A percentile compares a stretch with the other conserved stretches of the same genome.
These are phyloP conservation scores for Strongylocentrotus purpuratus DNA, from an alignment of 35 echinoderm and acorn worm species.

Conservation along the genomic window DNA sequence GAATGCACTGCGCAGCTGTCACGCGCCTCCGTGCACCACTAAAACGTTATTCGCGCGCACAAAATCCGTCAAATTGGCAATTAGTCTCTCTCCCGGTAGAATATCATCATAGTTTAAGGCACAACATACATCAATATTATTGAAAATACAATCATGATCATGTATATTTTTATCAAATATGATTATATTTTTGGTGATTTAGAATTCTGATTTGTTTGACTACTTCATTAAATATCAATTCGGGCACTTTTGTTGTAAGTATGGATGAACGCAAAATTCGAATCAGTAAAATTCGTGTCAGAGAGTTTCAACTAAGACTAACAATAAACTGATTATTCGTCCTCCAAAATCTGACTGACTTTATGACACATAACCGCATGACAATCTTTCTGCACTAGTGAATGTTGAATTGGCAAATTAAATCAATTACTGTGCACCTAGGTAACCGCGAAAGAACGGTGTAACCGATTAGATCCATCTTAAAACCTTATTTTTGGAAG, in stretches of 20 bases:
- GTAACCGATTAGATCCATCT: slow-evolving; percentile 48
- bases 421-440: slow-evolving; percentile 42
- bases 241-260: not conserved
- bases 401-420: slow-evolving; percentile 6
- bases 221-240: not conserved
- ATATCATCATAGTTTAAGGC: not conserved
- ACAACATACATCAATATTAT: not conserved
- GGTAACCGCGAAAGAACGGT: slow-evolving; percentile 33
- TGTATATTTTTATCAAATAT: not conserved
- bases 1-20: slow-evolving; percentile 38
- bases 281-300: too few relatives aligned
- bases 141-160: not conserved
- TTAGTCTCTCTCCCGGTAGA: not conserved
- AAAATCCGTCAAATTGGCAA: not conserved
- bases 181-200: not conserved
- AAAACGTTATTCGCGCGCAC: slow-evolving; percentile 28
- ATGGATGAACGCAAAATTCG: not conserved
- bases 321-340: not conserved
- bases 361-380: slow-evolving; percentile 38
- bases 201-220: not conserved
- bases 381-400: not conserved
- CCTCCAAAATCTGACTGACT: slow-evolving; percentile 30
- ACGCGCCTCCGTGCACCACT: slow-evolving; percentile 36
- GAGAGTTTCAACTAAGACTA: slow-evolving; percentile 7
- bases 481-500: slow-evolving; percentile 28